Evolutionary conservation across 2,888 invertebrate genomes (phyloP).

Genomic region (Drosophila dives): DNA sequence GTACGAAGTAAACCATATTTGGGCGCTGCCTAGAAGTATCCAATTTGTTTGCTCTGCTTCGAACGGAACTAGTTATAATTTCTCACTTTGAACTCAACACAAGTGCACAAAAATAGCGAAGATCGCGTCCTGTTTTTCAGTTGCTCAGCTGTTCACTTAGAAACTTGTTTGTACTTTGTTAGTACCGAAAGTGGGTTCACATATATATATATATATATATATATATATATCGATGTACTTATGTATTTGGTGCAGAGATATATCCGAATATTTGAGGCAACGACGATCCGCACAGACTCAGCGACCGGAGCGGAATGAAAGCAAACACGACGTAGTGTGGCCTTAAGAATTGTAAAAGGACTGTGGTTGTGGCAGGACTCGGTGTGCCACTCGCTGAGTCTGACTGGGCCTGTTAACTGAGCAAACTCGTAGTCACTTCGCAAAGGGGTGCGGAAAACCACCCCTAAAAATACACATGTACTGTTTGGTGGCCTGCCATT

Average conservation of each 20-base stretch:
- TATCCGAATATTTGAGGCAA: conserved; percentile 3
- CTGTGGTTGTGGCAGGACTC: conserved; percentile 40
- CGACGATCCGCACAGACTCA: conserved; percentile 77
- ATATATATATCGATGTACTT: neutral
- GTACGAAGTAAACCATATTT: conserved; percentile 84
- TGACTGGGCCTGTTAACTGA: conserved; percentile 65
- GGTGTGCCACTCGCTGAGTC: conserved; percentile 15
- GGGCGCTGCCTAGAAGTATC: conserved; percentile 73
- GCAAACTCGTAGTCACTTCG: conserved; percentile 50
- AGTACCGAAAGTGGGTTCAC: conserved; percentile 8
- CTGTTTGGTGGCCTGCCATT: conserved; percentile 16
- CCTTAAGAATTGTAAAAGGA: conserved; percentile 82
- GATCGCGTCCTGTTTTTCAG: conserved; percentile 1
- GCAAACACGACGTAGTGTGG: conserved; percentile 67
- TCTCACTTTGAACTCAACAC: conserved; percentile 26
- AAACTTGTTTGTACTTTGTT: conserved; percentile 26
- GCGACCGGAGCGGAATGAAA: conserved; percentile 83
- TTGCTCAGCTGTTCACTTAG: conserved; percentile 54
- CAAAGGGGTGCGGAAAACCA: conserved; percentile 42
- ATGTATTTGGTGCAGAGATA: neutral
- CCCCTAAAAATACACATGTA: conserved; percentile 29
- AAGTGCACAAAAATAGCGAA: neutral
- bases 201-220: conserved; percentile 1
- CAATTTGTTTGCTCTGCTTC: conserved; percentile 56
- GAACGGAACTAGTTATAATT: conserved; percentile 11